Conservation (phyloP, 2,113 vertebrate species). For the Rhagologus leucostigma region DNA sequence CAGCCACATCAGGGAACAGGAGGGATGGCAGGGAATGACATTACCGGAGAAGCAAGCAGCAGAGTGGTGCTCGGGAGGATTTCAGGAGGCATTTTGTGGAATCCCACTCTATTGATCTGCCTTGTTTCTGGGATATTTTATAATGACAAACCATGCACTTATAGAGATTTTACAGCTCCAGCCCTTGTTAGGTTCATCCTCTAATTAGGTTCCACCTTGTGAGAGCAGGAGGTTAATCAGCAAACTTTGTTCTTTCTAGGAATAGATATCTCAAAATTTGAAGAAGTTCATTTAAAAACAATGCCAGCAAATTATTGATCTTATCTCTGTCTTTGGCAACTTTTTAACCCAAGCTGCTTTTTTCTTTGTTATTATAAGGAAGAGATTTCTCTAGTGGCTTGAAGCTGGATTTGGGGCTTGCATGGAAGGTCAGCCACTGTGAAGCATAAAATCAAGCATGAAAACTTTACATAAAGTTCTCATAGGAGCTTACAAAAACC, state of each 20-base stretch:
- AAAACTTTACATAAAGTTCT: not conserved
- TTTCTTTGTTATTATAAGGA: not conserved
- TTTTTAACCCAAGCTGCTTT: not conserved
- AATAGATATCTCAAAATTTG: not conserved
- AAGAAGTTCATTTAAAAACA: slow-evolving; percentile 14
- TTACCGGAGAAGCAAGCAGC: not conserved
- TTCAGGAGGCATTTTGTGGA: not conserved
- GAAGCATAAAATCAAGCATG: not conserved
- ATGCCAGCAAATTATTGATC: slow-evolving; percentile 19
- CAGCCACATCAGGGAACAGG: not conserved
- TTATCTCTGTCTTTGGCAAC: not conserved
- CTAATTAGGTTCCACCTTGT: not conserved
- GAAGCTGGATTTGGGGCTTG: not conserved
- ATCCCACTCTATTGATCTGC: not conserved
- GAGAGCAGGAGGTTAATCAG: slow-evolving; percentile 22
- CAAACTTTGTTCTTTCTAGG: not conserved
- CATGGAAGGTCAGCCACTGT: not conserved
- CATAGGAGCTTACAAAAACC: not conserved
- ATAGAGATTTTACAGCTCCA: not conserved
- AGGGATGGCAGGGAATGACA: not conserved
- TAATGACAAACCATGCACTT: not conserved
- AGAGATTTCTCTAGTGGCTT: not conserved
- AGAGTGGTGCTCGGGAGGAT: not conserved
- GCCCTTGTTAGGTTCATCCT: not conserved
- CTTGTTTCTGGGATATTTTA: slow-evolving; percentile 25